Evolutionary conservation across 2,797 vertebrate genomes (phyloP).

Genomic region (Sebastes itinus): DNA sequence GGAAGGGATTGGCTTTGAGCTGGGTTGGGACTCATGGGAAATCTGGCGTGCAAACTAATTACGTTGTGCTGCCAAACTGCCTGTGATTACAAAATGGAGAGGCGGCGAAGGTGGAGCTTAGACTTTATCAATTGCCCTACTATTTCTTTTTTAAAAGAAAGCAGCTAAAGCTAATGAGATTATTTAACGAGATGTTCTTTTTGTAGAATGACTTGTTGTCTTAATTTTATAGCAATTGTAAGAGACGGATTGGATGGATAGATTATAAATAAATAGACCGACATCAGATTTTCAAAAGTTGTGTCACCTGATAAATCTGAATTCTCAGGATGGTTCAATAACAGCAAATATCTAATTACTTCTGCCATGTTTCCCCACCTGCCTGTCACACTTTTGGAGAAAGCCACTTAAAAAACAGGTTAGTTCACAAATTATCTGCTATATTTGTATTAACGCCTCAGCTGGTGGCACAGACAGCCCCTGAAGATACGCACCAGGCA

Average conservation of each 20-base stretch:
- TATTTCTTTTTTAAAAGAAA: constrained; percentile 71
- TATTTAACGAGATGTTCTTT: constrained; percentile 66
- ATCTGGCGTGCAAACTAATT: constrained; percentile 85
- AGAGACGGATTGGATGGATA: not conserved
- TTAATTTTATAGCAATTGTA: constrained; percentile 34
- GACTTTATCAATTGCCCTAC: constrained; percentile 77
- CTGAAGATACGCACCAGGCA: constrained; percentile 73
- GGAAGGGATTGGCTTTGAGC: constrained; percentile 78
- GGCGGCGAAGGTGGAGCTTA: constrained; percentile 73
- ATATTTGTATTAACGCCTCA: constrained; percentile 89
- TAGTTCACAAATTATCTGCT: constrained; percentile 87
- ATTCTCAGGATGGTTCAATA: constrained; percentile 61
- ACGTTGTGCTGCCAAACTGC: constrained; percentile 79
- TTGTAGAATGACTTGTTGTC: constrained; percentile 31
- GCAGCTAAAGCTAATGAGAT: constrained; percentile 69
- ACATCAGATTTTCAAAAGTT: constrained; percentile 42
- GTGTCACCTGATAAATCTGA: constrained; percentile 39
- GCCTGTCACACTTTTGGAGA: constrained; percentile 85
- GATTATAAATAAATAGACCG: not conserved
- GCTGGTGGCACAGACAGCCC: constrained; percentile 84
- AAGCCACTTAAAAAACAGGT: constrained; percentile 83
- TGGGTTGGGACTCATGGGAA: constrained; percentile 84
- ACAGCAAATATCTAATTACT: constrained; percentile 84
- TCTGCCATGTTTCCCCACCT: constrained; percentile 82
- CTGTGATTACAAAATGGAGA: constrained; percentile 81